Conservation (phyloP, 2,888 invertebrate species). For the Lasioglossum vierecki region DNA sequence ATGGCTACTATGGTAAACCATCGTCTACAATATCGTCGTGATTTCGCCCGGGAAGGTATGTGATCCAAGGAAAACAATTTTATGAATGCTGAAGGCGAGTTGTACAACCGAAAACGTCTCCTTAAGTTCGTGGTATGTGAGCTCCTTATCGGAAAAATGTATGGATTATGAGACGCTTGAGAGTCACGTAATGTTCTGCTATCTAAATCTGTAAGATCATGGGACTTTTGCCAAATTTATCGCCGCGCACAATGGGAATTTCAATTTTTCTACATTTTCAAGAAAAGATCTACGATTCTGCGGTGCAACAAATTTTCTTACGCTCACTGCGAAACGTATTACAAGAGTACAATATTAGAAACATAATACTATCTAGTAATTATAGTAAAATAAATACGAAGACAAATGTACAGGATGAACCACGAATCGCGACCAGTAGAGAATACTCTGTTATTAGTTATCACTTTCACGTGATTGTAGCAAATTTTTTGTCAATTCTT, state of each 20-base stretch:
- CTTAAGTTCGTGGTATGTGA: conserved; percentile 37
- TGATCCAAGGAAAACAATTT: conserved; percentile 21
- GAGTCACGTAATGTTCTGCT: conserved; percentile 50
- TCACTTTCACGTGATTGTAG: no score
- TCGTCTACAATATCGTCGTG: not conserved
- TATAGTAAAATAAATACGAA: no score
- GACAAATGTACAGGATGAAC: no score
- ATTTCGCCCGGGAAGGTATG: not conserved
- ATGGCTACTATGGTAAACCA: not conserved
- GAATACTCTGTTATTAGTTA: no score
- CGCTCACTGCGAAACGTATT: not conserved
- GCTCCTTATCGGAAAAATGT: conserved; percentile 52
- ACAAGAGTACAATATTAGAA: not conserved
- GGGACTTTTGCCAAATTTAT: conserved; percentile 40
- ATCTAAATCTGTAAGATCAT: conserved; percentile 49
- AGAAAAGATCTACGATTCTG: not conserved
- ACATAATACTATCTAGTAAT: not conserved
- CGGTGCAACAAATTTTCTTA: not conserved
- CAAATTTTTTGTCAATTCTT: no score
- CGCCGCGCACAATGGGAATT: conserved; percentile 32
- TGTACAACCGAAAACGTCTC: conserved; percentile 38
- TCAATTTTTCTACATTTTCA: conserved; percentile 36
- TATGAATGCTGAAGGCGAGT: conserved; percentile 20
- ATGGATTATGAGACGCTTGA: conserved; percentile 47
- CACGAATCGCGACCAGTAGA: no score